Evolutionary conservation across 1,140 invertebrate species (phyloP), one percentile per base, ranked within the genome.

Genomic region (Nephila pilipes): DNA sequence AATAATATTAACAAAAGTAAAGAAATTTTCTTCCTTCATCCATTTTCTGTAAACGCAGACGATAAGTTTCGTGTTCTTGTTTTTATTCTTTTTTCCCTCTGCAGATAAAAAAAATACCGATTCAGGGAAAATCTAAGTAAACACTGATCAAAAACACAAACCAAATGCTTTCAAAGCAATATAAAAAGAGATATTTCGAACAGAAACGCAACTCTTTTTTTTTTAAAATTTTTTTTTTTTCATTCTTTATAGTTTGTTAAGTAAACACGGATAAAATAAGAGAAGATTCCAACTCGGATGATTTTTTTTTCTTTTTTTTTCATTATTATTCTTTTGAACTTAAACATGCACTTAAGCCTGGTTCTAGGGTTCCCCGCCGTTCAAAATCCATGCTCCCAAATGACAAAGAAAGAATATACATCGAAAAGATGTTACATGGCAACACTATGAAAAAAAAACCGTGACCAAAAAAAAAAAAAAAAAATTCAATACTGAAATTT

Each of bases 81-180:
- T 29, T 87, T 63, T 87, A 63, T 85, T 85, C 81, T 25, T 87
- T 87, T n/a, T 88, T 29, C 12, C 60, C 46, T 46, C 57, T n/a
- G 18, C 29, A 20, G n/a, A 32, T 6, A 65, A 83, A 83, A 83
- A 83, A 55, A 83, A 85, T 55, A 14, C 38, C 8, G 58, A 60
- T 55, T 90, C 12, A 10, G 25, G 88, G 36, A 69, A 92, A 92
- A 85, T 92, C 63, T 85, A 85, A 85, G 90, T 60, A 92, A 92
- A 92, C 90, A 85, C 85, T 55, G 81, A 92, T 92, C 90, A 92
- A 65, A 38, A 65, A 83, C 65, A 83, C 63, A 69, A 65, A 60
- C 58, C 85, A 87, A 90, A 90, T 90, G 60, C 80, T 92, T 75
- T 92, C 36, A 92, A 46, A 75, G 38, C 32, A 58, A 22, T 54